These are phyloP conservation scores for Corella eumyota DNA, from an alignment of 23 tunicate species.

Conservation along the genomic window DNA sequence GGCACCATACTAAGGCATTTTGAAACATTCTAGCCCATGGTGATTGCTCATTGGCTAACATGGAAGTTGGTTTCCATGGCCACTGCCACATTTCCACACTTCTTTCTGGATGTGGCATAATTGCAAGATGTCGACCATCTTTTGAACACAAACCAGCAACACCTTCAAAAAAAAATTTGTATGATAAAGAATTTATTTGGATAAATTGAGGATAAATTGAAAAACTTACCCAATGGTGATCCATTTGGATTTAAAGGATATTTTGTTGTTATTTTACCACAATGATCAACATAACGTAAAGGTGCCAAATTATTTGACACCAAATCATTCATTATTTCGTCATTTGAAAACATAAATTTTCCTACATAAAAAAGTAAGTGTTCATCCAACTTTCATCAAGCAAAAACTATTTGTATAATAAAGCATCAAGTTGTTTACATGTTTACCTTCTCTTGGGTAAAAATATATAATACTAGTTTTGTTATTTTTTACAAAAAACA, in stretches of 20 bases:
- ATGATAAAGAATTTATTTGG: background rate
- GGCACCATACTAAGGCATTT: conserved; percentile 62
- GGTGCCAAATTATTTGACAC: conserved; percentile 3
- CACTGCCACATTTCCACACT: conserved; percentile 69
- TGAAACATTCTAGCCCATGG: conserved; percentile 80
- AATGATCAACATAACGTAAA: conserved; percentile 47
- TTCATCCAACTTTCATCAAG: background rate
- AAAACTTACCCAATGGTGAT: conserved; percentile 22
- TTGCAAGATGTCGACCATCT: conserved; percentile 81
- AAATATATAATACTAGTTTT: too few relatives aligned
- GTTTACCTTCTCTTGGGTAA: too few relatives aligned
- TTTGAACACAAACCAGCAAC: conserved; percentile 77
- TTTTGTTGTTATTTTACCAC: conserved; percentile 34
- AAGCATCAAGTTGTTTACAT: too few relatives aligned
- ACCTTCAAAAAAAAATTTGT: conserved; percentile 16
- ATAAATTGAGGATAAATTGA: background rate
- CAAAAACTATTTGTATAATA: too few relatives aligned
- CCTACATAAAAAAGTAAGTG: conserved; percentile 19
- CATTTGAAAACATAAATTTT: conserved; percentile 21
- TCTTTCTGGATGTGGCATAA: conserved; percentile 93
- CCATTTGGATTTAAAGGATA: conserved; percentile 90
- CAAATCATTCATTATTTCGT: conserved; percentile 3
- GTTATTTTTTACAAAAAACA: too few relatives aligned
- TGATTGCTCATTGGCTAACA: conserved; percentile 5
- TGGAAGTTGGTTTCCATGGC: conserved; percentile 51